Evolutionary conservation across 2,113 vertebrate genomes (phyloP), one percentile per base, ranked within the genome.

Genomic region (Neogobius melanostomus): DNA sequence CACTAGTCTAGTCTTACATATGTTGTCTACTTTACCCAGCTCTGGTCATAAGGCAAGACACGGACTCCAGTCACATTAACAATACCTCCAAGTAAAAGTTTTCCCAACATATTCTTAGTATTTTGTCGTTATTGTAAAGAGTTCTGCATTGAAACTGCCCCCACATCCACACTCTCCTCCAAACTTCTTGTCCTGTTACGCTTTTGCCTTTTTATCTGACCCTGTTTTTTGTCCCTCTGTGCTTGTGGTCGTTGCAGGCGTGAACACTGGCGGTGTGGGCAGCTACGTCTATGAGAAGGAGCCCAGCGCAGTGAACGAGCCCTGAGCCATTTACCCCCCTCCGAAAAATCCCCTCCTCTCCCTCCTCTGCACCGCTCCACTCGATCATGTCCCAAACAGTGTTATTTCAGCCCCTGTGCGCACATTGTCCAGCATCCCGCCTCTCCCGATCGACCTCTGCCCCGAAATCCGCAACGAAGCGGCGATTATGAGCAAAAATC

Each of bases 251-350:
- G 48, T 69, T 81, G 45, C 91, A 99, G 98, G 98, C 0, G 97
- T 99, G 84, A 99, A 99, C 86, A 99, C 97, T 0, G 98, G 98
- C 9, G 96, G 94, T 0, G 97, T 98, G 73, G 98, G 97, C 80
- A 98, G 98, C 91, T 99, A 99, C 93, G 94, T 99, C 92, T 99
- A 98, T 0, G 95, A 99, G 62, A 96, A 95, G 92, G 95, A 97
- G 76, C 92, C 94, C 0, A 95, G 94, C 73, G 91, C 90, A 0
- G 95, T 95, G 85, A 92, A 92, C 72, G 94, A 97, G 90, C 95
- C 94, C 69, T 98, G 95, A 94, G 85, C 83, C 80, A 47, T 49
- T 42, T 68, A 53, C 49, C 68, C 69, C 76, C 74, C 12, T 12
- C 63, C 46, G 28, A 36, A 3, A 36, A 36, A 36, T 65, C 68